A percentile compares a stretch with the other conserved stretches of the same genome.
Conservation (phyloP, 2,888 invertebrate genomes). For the Himalopsyche tibetana region DNA sequence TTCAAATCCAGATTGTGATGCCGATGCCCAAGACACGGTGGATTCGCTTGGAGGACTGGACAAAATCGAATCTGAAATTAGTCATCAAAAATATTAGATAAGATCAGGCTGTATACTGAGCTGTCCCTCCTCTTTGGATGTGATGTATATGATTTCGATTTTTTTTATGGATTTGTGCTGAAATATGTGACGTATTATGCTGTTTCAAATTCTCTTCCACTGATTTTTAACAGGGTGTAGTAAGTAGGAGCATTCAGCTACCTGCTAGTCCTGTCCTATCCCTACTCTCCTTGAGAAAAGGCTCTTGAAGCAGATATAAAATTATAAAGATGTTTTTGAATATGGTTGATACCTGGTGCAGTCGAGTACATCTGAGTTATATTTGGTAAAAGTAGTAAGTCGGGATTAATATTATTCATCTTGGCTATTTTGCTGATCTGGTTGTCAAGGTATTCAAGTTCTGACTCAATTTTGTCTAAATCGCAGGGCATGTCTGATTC, state of each 20-base stretch:
- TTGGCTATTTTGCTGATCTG: constrained; percentile 74
- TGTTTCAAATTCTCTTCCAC: no score
- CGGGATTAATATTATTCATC: constrained; percentile 72
- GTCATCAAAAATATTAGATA: not conserved
- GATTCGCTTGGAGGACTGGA: not conserved
- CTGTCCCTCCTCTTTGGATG: no score
- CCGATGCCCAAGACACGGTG: not conserved
- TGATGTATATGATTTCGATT: no score
- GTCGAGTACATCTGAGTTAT: constrained; percentile 54
- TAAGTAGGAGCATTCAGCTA: no score
- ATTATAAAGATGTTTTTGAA: no score
- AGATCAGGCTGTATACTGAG: no score
- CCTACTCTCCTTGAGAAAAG: no score
- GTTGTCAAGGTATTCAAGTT: constrained; percentile 74
- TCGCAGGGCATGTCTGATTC: constrained; percentile 68
- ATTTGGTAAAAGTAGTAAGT: constrained; percentile 72
- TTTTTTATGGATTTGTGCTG: no score
- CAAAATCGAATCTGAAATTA: not conserved
- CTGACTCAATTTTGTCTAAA: constrained; percentile 74
- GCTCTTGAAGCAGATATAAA: no score
- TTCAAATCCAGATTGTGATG: not conserved
- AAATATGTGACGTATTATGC: no score
- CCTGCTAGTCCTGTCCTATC: no score
- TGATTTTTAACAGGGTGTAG: no score
- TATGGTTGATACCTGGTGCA: constrained; percentile 53